These are phyloP conservation scores for Trachelus troglodyta DNA, from an alignment of 2,888 invertebrate genomes.

Conservation along the genomic window DNA sequence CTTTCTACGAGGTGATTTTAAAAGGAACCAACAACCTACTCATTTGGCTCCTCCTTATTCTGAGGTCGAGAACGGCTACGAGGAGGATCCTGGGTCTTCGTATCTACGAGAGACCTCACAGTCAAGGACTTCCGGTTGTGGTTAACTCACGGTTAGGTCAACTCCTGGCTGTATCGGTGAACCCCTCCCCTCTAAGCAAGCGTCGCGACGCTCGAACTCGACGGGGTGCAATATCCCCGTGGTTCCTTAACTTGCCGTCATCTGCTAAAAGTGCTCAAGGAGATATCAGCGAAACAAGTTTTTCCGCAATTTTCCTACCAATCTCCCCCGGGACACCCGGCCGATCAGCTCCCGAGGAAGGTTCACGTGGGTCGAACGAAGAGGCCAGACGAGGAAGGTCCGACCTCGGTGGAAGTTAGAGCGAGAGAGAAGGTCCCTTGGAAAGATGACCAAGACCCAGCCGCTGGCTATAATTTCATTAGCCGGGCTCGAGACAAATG, in stretches of 20 bases:
- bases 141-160: neutral
- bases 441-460: conserved; percentile 54
- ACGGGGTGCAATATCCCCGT: conserved; percentile 15
- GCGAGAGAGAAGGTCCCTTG: conserved; percentile 28
- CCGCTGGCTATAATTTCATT: conserved; percentile 71
- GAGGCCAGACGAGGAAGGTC: conserved; percentile 20
- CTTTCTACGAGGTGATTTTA: neutral
- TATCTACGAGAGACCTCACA: neutral
- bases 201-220: neutral
- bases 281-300: conserved; percentile 61
- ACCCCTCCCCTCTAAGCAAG: neutral
- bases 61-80: neutral
- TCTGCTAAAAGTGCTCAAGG: conserved; percentile 60
- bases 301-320: conserved; percentile 56
- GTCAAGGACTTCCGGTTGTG: neutral
- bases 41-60: neutral
- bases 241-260: conserved; percentile 41
- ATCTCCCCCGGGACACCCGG: conserved; percentile 27
- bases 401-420: neutral
- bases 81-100: neutral
- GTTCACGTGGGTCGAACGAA: conserved; percentile 18
- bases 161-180: neutral
- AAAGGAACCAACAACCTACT: neutral
- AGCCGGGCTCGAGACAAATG: conserved; percentile 70
- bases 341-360: conserved; percentile 8